phyloP scores from a whole-genome alignment of 1,140 invertebrate genomes.

The Oryctes rhinoceros region DNA sequence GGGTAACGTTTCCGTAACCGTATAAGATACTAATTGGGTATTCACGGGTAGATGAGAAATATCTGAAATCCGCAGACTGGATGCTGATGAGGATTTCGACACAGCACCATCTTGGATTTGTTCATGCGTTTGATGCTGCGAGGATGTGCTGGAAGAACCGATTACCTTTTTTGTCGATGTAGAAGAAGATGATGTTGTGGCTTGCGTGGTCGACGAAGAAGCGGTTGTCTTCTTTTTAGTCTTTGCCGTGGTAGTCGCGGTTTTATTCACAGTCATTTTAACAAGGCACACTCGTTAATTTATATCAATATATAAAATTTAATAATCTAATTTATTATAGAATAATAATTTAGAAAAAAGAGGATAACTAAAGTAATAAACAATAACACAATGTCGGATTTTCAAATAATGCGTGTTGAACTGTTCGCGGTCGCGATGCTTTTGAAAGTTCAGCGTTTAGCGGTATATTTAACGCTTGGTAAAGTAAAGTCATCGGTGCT shows the following conservation, averaged over 20 bases:
- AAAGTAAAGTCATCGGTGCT: conserved; percentile 2
- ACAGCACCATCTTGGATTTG: conserved; percentile 40
- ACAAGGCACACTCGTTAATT: not conserved
- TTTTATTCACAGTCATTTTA: conserved; percentile 35
- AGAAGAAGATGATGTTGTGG: not conserved
- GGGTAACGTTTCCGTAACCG: conserved; percentile 56
- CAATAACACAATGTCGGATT: conserved; percentile 15
- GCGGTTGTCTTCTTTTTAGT: not conserved
- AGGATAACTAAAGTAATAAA: conserved; percentile 28
- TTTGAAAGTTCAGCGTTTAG: conserved; percentile 28
- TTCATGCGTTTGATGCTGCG: not conserved
- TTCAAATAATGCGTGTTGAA: not conserved
- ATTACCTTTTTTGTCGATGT: conserved; percentile 9
- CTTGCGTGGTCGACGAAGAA: not conserved
- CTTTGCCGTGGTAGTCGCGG: conserved; percentile 8
- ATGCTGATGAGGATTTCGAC: conserved; percentile 56
- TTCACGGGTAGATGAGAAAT: conserved; percentile 57
- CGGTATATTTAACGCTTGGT: conserved; percentile 20
- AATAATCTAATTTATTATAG: not conserved
- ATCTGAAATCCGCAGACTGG: conserved; percentile 58
- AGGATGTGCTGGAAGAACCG: not conserved
- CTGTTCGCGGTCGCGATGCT: conserved; percentile 23
- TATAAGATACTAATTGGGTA: conserved; percentile 55
- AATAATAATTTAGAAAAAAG: not conserved
- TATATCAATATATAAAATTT: not conserved